Conservation (phyloP, 2,113 vertebrate genomes). For the Gadus macrocephalus region DNA sequence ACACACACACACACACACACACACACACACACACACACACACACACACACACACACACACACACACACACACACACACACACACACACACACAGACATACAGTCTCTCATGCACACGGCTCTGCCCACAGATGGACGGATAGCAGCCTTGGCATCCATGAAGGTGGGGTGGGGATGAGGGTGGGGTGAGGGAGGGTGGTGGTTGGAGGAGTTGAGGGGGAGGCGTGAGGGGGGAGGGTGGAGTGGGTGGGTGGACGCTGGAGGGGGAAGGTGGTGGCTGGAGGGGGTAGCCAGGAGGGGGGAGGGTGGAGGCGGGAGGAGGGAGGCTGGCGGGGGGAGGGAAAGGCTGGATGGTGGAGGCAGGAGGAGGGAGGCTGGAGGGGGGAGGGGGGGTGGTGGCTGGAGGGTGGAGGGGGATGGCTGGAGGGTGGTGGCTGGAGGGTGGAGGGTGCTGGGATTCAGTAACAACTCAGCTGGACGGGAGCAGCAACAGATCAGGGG, state of each 20-base stretch:
- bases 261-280: no score
- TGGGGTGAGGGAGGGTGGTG: not conserved
- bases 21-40: not conserved
- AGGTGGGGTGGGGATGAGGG: not conserved
- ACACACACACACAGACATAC: not conserved
- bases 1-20: not conserved
- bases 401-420: not conserved
- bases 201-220: not conserved
- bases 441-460: no score
- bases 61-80: constrained; percentile 12
- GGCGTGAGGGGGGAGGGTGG: not conserved
- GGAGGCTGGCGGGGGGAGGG: no score
- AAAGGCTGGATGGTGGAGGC: no score
- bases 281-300: no score
- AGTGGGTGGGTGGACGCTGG: no score
- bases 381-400: no score
- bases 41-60: constrained; percentile 7
- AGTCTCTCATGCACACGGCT: not conserved
- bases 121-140: not conserved
- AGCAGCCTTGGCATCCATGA: not conserved
- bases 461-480: no score
- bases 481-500: no score
- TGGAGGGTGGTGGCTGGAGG: not conserved
- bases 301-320: no score
- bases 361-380: no score